These are phyloP conservation scores for Myripristis jacobus DNA, from an alignment of 2,797 vertebrate genomes.

Conservation along the genomic window DNA sequence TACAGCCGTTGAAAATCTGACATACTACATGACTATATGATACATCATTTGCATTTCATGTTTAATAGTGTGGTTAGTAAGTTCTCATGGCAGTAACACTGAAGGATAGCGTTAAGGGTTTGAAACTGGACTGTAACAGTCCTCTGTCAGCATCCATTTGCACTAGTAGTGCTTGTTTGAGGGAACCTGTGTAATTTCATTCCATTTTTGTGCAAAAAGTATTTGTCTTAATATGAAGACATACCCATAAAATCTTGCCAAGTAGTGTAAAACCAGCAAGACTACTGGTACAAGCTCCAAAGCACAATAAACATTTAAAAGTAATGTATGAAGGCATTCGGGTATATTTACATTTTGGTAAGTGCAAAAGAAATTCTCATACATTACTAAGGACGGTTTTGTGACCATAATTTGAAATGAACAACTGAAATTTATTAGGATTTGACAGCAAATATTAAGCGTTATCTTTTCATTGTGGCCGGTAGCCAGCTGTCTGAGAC, in stretches of 20 bases:
- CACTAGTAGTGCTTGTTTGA: constrained; percentile 13
- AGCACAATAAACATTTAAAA: constrained; percentile 16
- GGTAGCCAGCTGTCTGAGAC: constrained; percentile 90
- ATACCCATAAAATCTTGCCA: background rate
- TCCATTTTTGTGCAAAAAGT: constrained; percentile 39
- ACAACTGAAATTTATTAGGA: constrained; percentile 11
- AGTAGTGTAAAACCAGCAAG: constrained; percentile 12
- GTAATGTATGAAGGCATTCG: background rate
- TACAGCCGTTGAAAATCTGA: no score
- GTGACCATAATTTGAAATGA: constrained; percentile 25
- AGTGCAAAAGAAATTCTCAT: constrained; percentile 23
- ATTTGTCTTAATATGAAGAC: constrained; percentile 4
- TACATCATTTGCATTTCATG: no score
- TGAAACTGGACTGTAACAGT: constrained; percentile 5
- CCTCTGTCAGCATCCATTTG: no score
- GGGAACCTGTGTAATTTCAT: constrained; percentile 21
- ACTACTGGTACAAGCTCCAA: constrained; percentile 17
- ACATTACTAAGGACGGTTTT: background rate
- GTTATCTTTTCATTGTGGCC: constrained; percentile 85
- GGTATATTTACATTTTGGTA: constrained; percentile 6
- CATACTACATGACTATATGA: no score
- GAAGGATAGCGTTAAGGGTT: background rate
- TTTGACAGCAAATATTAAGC: background rate
- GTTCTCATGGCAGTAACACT: background rate
- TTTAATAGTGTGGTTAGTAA: no score